These are phyloP conservation scores for Acrossocheilus wenchowensis DNA, from an alignment of 2,797 vertebrate species.

Conservation along the genomic window DNA sequence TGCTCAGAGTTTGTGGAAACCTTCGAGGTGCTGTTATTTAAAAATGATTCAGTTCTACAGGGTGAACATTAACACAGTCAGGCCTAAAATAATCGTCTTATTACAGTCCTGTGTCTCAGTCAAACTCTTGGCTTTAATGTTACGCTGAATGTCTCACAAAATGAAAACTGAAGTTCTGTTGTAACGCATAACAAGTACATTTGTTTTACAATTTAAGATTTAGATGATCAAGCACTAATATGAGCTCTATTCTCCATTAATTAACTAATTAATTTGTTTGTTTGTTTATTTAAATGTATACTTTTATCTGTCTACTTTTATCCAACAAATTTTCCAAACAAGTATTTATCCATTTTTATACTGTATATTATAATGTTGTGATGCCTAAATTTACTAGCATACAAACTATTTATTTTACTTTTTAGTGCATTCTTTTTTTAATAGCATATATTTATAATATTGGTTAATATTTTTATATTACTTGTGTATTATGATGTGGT, in stretches of 20 bases:
- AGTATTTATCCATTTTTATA: background rate
- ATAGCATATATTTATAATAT: background rate
- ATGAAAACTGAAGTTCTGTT: background rate
- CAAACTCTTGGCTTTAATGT: background rate
- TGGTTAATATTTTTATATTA: background rate
- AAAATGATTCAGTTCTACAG: background rate
- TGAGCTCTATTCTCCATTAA: background rate
- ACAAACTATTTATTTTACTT: background rate
- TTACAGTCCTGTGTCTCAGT: background rate
- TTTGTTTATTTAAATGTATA: background rate
- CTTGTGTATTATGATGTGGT: background rate
- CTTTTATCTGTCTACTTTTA: background rate
- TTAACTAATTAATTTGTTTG: background rate
- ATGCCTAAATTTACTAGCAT: background rate
- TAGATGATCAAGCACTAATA: background rate
- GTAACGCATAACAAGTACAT: background rate
- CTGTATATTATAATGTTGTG: background rate
- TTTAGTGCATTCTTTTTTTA: background rate
- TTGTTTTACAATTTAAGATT: background rate
- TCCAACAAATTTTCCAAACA: background rate
- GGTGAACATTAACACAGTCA: background rate
- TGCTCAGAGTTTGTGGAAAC: background rate
- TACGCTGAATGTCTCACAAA: background rate
- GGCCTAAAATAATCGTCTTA: background rate
- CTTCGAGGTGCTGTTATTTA: background rate